These are phyloP conservation scores for Taxidea taxus DNA, from an alignment of 2,113 vertebrate genomes.

Conservation along the genomic window DNA sequence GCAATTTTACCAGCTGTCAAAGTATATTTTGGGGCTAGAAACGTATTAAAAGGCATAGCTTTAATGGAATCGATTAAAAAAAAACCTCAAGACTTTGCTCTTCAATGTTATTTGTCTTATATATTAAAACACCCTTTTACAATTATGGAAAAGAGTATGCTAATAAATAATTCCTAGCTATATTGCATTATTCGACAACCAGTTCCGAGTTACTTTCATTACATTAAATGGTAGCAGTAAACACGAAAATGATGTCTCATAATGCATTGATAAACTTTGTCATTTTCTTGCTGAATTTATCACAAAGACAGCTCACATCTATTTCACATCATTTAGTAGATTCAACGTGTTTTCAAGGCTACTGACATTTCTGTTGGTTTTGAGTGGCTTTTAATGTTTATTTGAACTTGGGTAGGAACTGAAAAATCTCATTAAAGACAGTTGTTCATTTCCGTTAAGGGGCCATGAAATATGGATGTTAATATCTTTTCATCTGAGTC, in stretches of 20 bases:
- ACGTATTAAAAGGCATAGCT: not conserved
- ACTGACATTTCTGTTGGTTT: constrained; percentile 43
- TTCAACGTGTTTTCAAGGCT: constrained; percentile 37
- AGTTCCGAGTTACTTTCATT: not conserved
- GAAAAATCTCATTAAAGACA: constrained; percentile 29
- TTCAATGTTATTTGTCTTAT: not conserved
- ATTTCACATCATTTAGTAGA: constrained; percentile 45
- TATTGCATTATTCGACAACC: constrained; percentile 5
- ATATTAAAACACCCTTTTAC: constrained; percentile 20
- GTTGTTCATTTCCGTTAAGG: constrained; percentile 11
- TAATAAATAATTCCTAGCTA: constrained; percentile 26
- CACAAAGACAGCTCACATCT: not conserved
- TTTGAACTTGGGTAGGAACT: constrained; percentile 16
- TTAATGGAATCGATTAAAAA: not conserved
- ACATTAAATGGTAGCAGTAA: not conserved
- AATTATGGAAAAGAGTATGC: not conserved
- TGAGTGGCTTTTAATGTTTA: constrained; percentile 38
- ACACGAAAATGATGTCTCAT: constrained; percentile 29
- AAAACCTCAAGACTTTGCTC: not conserved
- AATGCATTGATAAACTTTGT: constrained; percentile 35
- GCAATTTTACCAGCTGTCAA: not conserved
- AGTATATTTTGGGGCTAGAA: not conserved
- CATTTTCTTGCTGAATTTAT: constrained; percentile 52
- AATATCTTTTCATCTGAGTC: constrained; percentile 11
- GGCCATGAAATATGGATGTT: not conserved